Conservation (phyloP, 1,140 invertebrate genomes). For the Diorhabda elongata region DNA sequence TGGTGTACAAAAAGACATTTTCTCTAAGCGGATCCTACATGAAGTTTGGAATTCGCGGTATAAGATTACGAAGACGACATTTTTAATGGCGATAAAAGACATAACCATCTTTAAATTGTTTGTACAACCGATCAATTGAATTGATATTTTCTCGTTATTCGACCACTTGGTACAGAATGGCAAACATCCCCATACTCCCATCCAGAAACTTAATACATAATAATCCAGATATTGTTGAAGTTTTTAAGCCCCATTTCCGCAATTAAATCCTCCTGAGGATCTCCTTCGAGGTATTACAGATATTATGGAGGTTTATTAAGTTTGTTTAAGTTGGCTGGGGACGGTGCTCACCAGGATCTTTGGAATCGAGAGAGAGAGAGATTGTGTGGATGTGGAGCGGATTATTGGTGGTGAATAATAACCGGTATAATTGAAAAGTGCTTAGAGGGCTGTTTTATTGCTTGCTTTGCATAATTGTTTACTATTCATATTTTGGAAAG, state of each 20-base stretch:
- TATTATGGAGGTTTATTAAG: constrained; percentile 27
- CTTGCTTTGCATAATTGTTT: neutral
- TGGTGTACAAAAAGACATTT: no score
- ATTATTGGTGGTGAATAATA: constrained; percentile 10
- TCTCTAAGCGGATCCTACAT: no score
- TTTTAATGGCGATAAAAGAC: no score
- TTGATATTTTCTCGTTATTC: neutral
- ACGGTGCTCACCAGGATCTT: neutral
- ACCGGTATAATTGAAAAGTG: constrained; percentile 13
- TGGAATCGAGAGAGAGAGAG: neutral
- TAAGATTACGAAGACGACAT: no score
- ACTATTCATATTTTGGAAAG: no score
- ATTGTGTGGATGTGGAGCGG: neutral
- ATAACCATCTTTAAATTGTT: no score
- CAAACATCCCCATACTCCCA: neutral
- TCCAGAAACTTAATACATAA: constrained; percentile 6
- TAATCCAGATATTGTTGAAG: constrained; percentile 28
- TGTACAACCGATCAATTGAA: neutral
- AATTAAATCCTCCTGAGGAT: constrained; percentile 27
- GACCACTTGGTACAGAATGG: neutral
- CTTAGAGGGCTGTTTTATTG: constrained; percentile 5
- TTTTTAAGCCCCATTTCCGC: constrained; percentile 33
- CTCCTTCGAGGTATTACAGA: constrained; percentile 24
- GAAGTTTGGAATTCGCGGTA: no score
- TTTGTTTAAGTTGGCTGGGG: constrained; percentile 21